phyloP scores from a whole-genome alignment of 2,797 vertebrate genomes.

The Microchirus variegatus region DNA sequence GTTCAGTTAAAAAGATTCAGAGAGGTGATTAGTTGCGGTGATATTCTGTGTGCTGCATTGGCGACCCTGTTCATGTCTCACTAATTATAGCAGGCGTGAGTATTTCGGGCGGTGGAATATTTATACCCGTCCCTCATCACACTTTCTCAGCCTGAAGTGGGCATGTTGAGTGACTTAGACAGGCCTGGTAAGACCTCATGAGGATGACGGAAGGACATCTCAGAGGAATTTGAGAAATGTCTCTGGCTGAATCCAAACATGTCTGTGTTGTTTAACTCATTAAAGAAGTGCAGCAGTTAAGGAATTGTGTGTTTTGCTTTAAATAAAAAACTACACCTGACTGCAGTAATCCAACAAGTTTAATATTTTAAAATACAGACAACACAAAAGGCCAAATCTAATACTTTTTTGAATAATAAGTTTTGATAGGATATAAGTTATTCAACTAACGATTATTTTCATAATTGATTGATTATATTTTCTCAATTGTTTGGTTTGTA shows the following conservation, averaged over 20 bases:
- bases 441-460: too few species aligned
- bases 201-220: conserved; percentile 22
- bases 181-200: conserved; percentile 60
- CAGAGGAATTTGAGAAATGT: conserved; percentile 19
- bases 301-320: too few species aligned
- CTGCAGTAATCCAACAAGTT: too few species aligned
- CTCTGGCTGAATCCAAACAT: not conserved
- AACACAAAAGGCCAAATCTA: too few species aligned
- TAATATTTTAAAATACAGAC: too few species aligned
- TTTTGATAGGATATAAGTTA: too few species aligned
- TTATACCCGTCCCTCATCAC: conserved; percentile 81
- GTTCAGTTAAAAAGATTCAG: conserved; percentile 48
- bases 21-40: conserved; percentile 55
- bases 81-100: conserved; percentile 83
- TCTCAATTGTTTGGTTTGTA: too few species aligned
- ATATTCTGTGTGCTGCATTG: conserved; percentile 83
- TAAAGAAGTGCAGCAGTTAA: too few species aligned
- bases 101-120: conserved; percentile 81
- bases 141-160: conserved; percentile 72
- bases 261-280: not conserved
- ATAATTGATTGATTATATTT: too few species aligned
- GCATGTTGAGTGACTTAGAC: conserved; percentile 71
- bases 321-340: too few species aligned
- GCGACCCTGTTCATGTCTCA: conserved; percentile 80
- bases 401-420: too few species aligned